Conservation (phyloP, 1,140 invertebrate genomes). For the Ips typographus region DNA sequence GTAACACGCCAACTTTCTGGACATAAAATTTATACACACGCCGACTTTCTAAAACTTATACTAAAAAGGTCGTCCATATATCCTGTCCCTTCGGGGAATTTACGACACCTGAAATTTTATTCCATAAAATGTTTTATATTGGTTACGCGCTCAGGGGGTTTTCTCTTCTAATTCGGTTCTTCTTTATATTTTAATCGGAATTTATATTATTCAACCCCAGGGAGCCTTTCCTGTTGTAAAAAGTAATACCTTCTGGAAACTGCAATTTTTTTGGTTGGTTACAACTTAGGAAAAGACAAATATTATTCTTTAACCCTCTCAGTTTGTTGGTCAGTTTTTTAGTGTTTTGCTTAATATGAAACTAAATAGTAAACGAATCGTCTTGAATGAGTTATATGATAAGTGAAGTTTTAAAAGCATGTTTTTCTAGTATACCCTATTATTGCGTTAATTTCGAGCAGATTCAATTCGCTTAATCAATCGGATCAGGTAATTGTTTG, state of each 20-base stretch:
- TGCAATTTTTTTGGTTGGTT: no score
- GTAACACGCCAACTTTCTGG: conserved; percentile 11
- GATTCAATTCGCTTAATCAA: no score
- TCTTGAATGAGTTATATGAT: no score
- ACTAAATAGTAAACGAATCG: no score
- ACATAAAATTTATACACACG: conserved; percentile 25
- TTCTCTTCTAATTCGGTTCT: conserved; percentile 3
- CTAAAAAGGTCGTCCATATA: conserved; percentile 30
- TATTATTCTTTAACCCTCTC: no score
- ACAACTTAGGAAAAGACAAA: no score
- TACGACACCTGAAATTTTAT: conserved; percentile 31
- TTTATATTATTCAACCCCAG: conserved; percentile 5
- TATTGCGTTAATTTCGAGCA: no score
- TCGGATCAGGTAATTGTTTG: no score
- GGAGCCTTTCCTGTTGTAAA: neutral
- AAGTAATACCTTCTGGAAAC: neutral
- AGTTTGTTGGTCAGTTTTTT: no score
- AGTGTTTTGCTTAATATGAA: no score
- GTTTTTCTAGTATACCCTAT: no score
- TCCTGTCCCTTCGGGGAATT: conserved; percentile 18
- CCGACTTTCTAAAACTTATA: conserved; percentile 27
- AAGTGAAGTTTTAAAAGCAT: no score
- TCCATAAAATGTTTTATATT: conserved; percentile 23
- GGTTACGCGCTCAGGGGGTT: conserved; percentile 4
- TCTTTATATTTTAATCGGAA: conserved; percentile 11